Percentiles rank a stretch among this genome's conserved stretches.
Conservation (phyloP, 2,797 vertebrate species). For the Sebastiscus tertius region DNA sequence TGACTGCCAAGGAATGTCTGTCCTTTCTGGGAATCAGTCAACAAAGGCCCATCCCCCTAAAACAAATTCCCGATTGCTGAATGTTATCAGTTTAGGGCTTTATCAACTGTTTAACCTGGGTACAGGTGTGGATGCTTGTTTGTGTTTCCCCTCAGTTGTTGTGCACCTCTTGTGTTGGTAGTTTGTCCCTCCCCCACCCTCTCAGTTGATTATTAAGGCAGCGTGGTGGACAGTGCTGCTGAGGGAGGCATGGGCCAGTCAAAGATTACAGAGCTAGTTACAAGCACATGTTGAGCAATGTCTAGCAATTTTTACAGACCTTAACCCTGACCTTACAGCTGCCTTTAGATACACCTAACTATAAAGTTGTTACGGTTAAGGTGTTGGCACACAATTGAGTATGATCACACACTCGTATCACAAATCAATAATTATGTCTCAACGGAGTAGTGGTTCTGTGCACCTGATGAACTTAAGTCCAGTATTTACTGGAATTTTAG, state of each 20-base stretch:
- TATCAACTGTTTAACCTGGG: neutral
- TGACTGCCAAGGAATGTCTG: neutral
- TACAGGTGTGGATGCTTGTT: neutral
- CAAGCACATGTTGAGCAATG: neutral
- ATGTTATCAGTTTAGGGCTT: neutral
- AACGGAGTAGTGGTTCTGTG: neutral
- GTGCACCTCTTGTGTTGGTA: neutral
- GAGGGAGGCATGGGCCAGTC: neutral
- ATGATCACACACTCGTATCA: neutral
- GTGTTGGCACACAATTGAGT: neutral
- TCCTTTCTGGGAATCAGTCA: neutral
- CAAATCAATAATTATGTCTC: neutral
- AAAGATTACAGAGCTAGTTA: neutral
- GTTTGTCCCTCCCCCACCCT: too few species aligned
- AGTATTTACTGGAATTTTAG: neutral
- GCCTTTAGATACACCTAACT: neutral
- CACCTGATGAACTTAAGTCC: neutral
- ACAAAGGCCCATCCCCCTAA: neutral
- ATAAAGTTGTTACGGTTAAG: neutral
- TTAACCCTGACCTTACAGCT: neutral
- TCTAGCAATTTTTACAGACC: neutral
- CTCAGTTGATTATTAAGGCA: neutral
- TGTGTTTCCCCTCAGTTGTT: neutral
- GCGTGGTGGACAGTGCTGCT: neutral
- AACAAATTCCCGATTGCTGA: neutral